A percentile compares a stretch with the other conserved stretches of the same genome.
Conservation (phyloP, 2,888 invertebrate species). For the Micropterix aruncella region DNA sequence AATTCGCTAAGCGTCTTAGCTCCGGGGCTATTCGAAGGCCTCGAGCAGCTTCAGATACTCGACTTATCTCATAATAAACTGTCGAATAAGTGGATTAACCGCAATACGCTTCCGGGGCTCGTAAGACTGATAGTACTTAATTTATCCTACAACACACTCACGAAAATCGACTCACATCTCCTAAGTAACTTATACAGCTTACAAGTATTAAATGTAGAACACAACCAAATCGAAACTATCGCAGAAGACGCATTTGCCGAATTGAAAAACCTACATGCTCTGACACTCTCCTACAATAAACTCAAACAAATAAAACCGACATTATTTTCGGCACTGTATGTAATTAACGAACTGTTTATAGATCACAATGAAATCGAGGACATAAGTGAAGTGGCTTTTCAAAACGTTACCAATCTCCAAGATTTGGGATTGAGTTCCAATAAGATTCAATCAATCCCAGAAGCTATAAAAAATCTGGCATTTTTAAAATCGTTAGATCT, state of each 20-base stretch:
- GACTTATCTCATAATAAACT: conserved; percentile 60
- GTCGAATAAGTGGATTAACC: conserved; percentile 60
- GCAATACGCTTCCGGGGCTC: conserved; percentile 59
- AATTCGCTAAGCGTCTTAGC: conserved; percentile 63
- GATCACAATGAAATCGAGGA: conserved; percentile 58
- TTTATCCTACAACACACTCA: conserved; percentile 54
- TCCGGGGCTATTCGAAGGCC: conserved; percentile 53
- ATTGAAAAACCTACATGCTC: conserved; percentile 59
- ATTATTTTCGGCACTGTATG: conserved; percentile 56
- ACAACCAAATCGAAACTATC: conserved; percentile 53
- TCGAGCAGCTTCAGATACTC: conserved; percentile 56
- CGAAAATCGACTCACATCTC: conserved; percentile 50
- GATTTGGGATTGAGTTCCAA: conserved; percentile 64
- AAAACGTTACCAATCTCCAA: conserved; percentile 62
- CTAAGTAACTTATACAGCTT: conserved; percentile 62
- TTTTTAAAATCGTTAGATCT: conserved; percentile 65
- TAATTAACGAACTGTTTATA: conserved; percentile 56
- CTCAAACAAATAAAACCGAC: conserved; percentile 49
- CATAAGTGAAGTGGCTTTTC: conserved; percentile 56
- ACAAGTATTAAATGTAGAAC: conserved; percentile 59
- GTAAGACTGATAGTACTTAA: conserved; percentile 61
- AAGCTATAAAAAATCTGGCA: conserved; percentile 50
- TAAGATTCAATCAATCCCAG: conserved; percentile 48
- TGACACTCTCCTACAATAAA: conserved; percentile 58
- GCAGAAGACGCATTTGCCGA: conserved; percentile 61